phyloP scores from a whole-genome alignment of 2,113 vertebrate species.

The Podarcis muralis region DNA sequence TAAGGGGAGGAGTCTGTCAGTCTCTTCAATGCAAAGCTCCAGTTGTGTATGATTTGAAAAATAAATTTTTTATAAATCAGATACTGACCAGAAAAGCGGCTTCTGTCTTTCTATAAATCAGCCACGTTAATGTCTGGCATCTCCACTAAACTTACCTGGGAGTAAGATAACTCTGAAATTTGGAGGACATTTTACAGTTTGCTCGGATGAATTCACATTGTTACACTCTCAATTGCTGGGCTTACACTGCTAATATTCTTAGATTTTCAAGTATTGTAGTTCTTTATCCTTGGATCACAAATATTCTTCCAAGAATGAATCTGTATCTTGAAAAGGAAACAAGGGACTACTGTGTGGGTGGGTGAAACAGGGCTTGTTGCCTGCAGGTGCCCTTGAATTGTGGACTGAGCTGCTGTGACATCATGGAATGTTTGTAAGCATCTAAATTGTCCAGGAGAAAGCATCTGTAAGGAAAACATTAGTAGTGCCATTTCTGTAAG shows the following conservation, averaged over 20 bases:
- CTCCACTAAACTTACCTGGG: no score
- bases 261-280: neutral
- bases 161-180: neutral
- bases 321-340: neutral
- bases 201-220: neutral
- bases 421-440: neutral
- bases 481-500: neutral
- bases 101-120: neutral
- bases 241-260: neutral
- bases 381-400: neutral
- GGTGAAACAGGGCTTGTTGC: neutral
- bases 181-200: neutral
- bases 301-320: neutral
- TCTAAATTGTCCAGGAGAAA: neutral
- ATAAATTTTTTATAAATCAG: conserved; percentile 66
- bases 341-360: neutral
- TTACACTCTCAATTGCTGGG: neutral
- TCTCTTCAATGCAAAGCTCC: conserved; percentile 67
- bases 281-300: neutral
- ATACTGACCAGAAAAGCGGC: conserved; percentile 6
- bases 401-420: neutral
- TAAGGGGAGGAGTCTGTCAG: conserved; percentile 61
- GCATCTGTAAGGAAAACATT: neutral
- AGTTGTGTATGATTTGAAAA: conserved; percentile 66
- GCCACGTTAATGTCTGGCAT: neutral